These are phyloP conservation scores for Xiphorhynchus elegans DNA, from an alignment of 2,113 vertebrate species.

Conservation along the genomic window DNA sequence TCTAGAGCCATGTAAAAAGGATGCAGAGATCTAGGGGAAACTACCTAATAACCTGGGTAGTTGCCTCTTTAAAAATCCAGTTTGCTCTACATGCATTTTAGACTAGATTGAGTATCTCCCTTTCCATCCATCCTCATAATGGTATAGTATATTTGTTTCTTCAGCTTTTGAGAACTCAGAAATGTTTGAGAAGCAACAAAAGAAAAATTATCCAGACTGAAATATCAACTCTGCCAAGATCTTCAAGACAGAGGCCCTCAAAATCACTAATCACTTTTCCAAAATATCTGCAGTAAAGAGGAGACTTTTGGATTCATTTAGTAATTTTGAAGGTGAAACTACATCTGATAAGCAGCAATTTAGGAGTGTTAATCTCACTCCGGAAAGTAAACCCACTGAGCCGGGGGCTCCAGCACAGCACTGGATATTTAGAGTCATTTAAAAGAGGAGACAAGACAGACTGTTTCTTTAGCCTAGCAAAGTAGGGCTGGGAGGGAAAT, in stretches of 20 bases:
- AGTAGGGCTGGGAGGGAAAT: background rate
- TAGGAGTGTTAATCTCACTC: background rate
- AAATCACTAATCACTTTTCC: background rate
- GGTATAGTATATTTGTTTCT: background rate
- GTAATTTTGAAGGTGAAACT: background rate
- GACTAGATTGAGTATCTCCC: background rate
- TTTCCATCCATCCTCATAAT: rapidly evolving
- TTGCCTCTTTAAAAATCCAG: background rate
- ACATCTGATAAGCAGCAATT: background rate
- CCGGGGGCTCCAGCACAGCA: background rate
- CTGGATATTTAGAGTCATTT: background rate
- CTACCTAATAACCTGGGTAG: background rate
- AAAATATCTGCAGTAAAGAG: background rate
- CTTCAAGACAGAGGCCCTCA: background rate
- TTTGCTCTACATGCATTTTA: background rate
- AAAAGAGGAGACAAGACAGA: background rate
- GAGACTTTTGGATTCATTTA: background rate
- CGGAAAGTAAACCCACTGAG: background rate
- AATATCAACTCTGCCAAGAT: background rate
- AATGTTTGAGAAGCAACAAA: background rate
- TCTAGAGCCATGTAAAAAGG: background rate
- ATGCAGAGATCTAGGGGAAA: background rate
- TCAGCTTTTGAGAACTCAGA: background rate
- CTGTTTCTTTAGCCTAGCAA: background rate
- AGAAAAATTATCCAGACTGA: background rate